These are phyloP conservation scores for Drosophila yakuba DNA, from an alignment of 1,140 invertebrate species.

Conservation along the genomic window DNA sequence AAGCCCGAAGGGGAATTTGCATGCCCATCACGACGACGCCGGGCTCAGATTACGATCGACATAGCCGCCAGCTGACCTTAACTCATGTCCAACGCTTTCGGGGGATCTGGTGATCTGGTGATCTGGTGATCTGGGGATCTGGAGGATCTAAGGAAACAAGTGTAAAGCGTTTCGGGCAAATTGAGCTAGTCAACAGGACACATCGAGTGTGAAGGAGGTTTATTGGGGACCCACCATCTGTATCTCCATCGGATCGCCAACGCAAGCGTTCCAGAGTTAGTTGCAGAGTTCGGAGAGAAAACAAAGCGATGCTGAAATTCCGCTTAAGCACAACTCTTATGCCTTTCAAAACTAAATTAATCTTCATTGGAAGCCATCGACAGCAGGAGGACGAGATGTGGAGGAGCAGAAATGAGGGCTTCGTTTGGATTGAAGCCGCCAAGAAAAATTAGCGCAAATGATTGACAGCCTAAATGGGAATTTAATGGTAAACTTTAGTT, in stretches of 20 bases:
- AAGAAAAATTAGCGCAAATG: slow-evolving; percentile 82
- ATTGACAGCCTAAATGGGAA: slow-evolving; percentile 84
- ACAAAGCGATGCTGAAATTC: slow-evolving; percentile 53
- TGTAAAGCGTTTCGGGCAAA: slow-evolving; percentile 75
- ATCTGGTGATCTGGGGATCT: neutral
- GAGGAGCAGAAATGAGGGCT: slow-evolving; percentile 14
- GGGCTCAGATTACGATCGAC: slow-evolving; percentile 71
- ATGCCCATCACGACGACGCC: slow-evolving; percentile 53
- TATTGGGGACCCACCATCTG: neutral
- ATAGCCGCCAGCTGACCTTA: slow-evolving; percentile 42
- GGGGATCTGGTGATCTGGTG: neutral
- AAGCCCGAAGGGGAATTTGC: slow-evolving; percentile 62
- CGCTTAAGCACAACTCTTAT: slow-evolving; percentile 59
- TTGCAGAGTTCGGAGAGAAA: slow-evolving; percentile 41
- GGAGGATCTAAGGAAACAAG: slow-evolving; percentile 55
- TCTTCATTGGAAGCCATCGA: slow-evolving; percentile 81
- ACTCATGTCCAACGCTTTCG: slow-evolving; percentile 25
- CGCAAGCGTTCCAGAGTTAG: slow-evolving; percentile 42
- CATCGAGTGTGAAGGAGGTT: slow-evolving; percentile 44
- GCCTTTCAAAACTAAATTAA: slow-evolving; percentile 77
- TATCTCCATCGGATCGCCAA: neutral
- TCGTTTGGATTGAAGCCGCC: slow-evolving; percentile 48
- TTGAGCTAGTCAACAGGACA: slow-evolving; percentile 68
- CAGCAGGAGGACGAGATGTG: slow-evolving; percentile 40
- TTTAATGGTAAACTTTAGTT: slow-evolving; percentile 78